Percentiles rank a stretch among this genome's conserved stretches.
These are phyloP conservation scores for Toxonevra muliebris DNA, from an alignment of 2,888 invertebrate species.

Conservation along the genomic window DNA sequence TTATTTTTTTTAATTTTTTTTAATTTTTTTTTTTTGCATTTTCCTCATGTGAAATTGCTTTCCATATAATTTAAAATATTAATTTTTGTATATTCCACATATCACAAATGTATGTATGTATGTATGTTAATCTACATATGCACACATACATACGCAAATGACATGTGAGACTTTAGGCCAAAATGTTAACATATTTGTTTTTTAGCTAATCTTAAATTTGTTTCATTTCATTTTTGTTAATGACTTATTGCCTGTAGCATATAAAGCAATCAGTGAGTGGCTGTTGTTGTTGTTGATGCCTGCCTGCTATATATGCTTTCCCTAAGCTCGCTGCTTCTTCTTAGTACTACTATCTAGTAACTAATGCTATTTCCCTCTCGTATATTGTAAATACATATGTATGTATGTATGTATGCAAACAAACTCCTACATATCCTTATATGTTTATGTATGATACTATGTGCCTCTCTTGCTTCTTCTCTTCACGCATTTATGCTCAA, in stretches of 20 bases:
- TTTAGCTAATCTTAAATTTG: slow-evolving; percentile 42
- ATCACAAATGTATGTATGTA: neutral
- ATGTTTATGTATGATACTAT: neutral
- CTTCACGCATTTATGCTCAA: slow-evolving; percentile 2
- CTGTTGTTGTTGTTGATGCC: slow-evolving; percentile 17
- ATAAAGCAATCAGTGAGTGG: slow-evolving; percentile 41
- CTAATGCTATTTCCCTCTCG: neutral
- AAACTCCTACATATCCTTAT: neutral
- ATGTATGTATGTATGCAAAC: neutral
- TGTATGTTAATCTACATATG: neutral
- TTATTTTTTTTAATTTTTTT: slow-evolving; percentile 6
- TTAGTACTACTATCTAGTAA: neutral
- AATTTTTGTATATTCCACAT: neutral
- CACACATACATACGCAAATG: slow-evolving; percentile 10
- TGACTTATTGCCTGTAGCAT: slow-evolving; percentile 43
- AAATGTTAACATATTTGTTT: slow-evolving; percentile 25
- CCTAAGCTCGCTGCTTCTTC: neutral
- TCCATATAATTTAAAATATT: neutral
- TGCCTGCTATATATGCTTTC: too few relatives aligned
- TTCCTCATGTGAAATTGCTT: neutral
- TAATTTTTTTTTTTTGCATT: slow-evolving; percentile 6
- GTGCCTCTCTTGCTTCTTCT: neutral
- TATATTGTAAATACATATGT: neutral
- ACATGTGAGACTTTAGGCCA: slow-evolving; percentile 8
- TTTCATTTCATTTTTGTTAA: slow-evolving; percentile 37